Evolutionary conservation across 2,888 invertebrate species (phyloP).

Genomic region (Rhagophthalmus giganteus): DNA sequence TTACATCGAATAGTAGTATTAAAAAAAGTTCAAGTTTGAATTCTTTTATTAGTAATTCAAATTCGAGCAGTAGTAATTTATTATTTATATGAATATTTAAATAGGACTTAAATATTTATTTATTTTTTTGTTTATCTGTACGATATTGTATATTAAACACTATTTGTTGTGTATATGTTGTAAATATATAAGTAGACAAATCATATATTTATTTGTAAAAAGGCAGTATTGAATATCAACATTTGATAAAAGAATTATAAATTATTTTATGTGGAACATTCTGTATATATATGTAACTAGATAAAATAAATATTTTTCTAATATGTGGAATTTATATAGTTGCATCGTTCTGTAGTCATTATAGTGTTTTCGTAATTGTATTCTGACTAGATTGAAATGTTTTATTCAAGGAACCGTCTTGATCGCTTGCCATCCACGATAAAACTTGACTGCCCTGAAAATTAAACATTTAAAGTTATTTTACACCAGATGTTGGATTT

Average conservation of each 20-base stretch:
- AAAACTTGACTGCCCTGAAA: constrained; percentile 34
- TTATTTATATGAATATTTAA: constrained; percentile 41
- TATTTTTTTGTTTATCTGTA: constrained; percentile 5
- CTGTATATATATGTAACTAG: constrained; percentile 35
- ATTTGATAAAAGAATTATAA: constrained; percentile 18
- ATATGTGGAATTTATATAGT: constrained; percentile 32
- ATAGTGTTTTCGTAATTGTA: constrained; percentile 55
- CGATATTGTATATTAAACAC: neutral
- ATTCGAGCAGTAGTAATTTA: constrained; percentile 47
- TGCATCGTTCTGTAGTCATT: constrained; percentile 24
- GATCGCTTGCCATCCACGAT: constrained; percentile 35
- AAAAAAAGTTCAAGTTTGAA: constrained; percentile 42
- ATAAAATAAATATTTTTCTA: constrained; percentile 40
- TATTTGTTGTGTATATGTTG: constrained; percentile 1
- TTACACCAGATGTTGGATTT: too few species aligned
- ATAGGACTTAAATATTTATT: constrained; percentile 12
- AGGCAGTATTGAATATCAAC: constrained; percentile 28
- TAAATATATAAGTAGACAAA: constrained; percentile 5
- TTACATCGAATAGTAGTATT: constrained; percentile 36
- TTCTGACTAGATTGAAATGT: constrained; percentile 50
- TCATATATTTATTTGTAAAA: constrained; percentile 30
- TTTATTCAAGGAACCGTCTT: constrained; percentile 21
- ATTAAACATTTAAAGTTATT: neutral
- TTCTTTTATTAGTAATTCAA: constrained; percentile 43
- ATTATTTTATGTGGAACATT: constrained; percentile 34